These are phyloP conservation scores for Pyrgus malvae DNA, from an alignment of 2,888 invertebrate species.

Conservation along the genomic window DNA sequence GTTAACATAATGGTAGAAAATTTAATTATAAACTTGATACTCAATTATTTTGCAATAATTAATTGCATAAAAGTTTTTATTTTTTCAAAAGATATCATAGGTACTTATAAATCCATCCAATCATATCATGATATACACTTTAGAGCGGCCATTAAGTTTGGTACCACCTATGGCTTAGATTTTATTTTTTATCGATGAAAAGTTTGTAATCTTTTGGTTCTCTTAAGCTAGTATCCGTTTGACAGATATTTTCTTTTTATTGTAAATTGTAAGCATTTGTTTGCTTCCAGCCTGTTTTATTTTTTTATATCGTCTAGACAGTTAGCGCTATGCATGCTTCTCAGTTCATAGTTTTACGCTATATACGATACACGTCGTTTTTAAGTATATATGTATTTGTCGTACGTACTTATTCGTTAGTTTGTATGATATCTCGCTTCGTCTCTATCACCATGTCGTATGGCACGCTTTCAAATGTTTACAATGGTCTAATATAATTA, in stretches of 20 bases:
- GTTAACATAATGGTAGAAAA: no score
- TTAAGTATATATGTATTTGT: slow-evolving; percentile 70
- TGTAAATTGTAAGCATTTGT: slow-evolving; percentile 83
- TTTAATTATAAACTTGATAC: no score
- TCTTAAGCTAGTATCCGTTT: slow-evolving; percentile 36
- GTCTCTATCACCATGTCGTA: slow-evolving; percentile 65
- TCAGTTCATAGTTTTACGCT: slow-evolving; percentile 78
- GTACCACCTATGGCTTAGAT: slow-evolving; percentile 36
- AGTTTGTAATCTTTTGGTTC: slow-evolving; percentile 41
- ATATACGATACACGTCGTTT: slow-evolving; percentile 58
- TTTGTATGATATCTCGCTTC: slow-evolving; percentile 60
- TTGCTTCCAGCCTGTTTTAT: slow-evolving; percentile 70
- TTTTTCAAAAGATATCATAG: no score
- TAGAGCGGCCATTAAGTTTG: neutral
- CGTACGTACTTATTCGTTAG: slow-evolving; percentile 78
- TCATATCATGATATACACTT: no score
- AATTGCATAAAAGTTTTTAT: no score
- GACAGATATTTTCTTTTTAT: slow-evolving; percentile 58
- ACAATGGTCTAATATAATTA: slow-evolving; percentile 65
- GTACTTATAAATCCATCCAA: no score
- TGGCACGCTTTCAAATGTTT: slow-evolving; percentile 82
- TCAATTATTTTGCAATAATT: no score
- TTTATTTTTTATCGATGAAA: slow-evolving; percentile 37
- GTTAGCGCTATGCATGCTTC: slow-evolving; percentile 78
- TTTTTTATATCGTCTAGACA: slow-evolving; percentile 45